Conservation (phyloP, 2,797 vertebrate genomes). For the Pristis pectinata region DNA sequence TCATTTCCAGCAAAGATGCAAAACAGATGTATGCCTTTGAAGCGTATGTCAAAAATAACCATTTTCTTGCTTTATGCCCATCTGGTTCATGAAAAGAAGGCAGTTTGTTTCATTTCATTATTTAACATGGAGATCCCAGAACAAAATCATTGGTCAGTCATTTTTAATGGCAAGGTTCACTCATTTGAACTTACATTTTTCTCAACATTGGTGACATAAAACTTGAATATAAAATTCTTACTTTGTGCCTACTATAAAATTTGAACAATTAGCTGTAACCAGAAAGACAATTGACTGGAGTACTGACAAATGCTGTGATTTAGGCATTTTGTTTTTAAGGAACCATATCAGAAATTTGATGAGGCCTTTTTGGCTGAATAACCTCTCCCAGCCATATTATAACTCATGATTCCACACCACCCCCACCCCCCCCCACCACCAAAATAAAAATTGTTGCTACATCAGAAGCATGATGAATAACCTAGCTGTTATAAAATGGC, state of each 20-base stretch:
- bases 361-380: not conserved
- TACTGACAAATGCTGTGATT: not conserved
- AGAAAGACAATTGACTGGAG: not conserved
- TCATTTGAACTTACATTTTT: not conserved
- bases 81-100: not conserved
- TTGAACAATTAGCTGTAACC: not conserved
- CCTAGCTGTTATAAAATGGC: not conserved
- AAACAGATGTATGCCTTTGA: not conserved
- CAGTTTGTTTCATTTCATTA: not conserved
- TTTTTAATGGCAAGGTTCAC: slow-evolving; percentile 13
- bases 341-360: not conserved
- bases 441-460: not conserved
- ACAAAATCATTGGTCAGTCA: not conserved
- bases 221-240: not conserved
- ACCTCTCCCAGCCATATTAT: not conserved
- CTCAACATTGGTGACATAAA: not conserved
- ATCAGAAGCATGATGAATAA: not conserved
- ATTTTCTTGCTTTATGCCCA: slow-evolving; percentile 9
- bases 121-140: not conserved
- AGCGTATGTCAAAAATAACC: not conserved
- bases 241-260: not conserved
- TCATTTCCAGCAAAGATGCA: slow-evolving; percentile 4
- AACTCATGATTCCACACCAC: not conserved
- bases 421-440: too few species aligned
- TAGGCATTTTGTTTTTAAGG: not conserved